These are phyloP conservation scores for Pogonus chalceus DNA, from an alignment of 1,140 invertebrate species.

Conservation along the genomic window DNA sequence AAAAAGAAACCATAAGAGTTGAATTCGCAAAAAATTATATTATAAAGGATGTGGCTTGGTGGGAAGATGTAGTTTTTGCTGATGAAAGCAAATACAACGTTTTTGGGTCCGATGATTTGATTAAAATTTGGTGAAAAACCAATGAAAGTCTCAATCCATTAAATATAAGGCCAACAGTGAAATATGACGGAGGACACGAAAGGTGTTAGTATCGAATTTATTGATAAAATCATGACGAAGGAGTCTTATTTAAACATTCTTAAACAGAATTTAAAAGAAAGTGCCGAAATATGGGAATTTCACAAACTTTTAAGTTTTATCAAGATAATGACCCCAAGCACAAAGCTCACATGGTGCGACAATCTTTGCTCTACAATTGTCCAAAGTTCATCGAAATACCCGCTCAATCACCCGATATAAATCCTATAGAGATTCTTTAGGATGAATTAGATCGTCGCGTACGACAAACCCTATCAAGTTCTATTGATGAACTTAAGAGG, in stretches of 20 bases:
- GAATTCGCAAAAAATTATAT: too few relatives aligned
- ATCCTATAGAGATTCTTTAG: not conserved
- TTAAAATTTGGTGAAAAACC: not conserved
- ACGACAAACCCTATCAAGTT: not conserved
- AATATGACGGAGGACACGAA: not conserved
- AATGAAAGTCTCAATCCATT: not conserved
- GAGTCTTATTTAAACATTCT: not conserved
- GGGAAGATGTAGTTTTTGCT: not conserved
- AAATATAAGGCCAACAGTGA: not conserved
- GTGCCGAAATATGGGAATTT: not conserved
- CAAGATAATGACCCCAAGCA: not conserved
- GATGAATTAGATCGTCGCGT: not conserved
- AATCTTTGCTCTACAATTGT: not conserved
- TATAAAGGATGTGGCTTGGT: too few relatives aligned
- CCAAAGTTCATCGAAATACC: not conserved
- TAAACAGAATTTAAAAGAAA: not conserved
- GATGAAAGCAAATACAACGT: constrained; percentile 5
- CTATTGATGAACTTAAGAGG: not conserved
- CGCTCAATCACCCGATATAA: not conserved
- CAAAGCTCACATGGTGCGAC: not conserved
- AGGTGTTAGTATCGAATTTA: not conserved
- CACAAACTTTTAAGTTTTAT: constrained; percentile 2
- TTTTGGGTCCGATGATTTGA: not conserved
- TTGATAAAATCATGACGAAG: not conserved
- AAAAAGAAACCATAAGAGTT: too few relatives aligned